Conservation (phyloP, 2,113 vertebrate genomes). For the Dipodomys ordii region DNA sequence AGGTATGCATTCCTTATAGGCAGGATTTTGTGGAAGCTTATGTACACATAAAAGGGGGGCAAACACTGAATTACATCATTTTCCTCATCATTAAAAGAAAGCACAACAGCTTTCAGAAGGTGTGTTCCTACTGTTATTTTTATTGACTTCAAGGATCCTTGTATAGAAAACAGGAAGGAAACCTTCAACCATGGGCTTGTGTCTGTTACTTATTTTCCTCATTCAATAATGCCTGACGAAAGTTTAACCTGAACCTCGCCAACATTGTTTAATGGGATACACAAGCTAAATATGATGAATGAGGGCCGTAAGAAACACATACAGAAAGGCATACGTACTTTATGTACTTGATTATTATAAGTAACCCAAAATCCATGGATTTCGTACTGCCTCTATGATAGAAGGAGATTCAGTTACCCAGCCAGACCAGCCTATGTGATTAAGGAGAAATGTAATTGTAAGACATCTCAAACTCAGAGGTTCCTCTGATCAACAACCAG, state of each 20-base stretch:
- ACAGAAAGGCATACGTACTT: not conserved
- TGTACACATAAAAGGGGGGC: not conserved
- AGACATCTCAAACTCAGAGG: not conserved
- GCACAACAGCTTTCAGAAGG: not conserved
- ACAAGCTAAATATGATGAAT: not conserved
- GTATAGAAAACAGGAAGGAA: not conserved
- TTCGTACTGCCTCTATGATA: not conserved
- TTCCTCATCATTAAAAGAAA: conserved; percentile 15
- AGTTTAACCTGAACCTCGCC: not conserved
- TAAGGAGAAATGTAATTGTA: not conserved
- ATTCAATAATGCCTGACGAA: not conserved
- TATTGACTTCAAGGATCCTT: not conserved
- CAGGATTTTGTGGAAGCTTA: not conserved
- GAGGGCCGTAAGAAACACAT: not conserved
- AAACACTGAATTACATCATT: not conserved
- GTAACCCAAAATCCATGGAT: not conserved
- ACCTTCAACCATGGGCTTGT: no score
- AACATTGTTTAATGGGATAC: not conserved
- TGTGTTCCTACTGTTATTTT: not conserved
- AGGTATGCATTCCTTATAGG: not conserved
- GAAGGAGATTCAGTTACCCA: not conserved
- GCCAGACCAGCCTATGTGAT: not conserved
- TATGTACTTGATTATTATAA: not conserved
- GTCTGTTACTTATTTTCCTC: no score
- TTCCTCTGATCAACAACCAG: not conserved